A percentile compares a stretch with the other conserved stretches of the same genome.
phyloP scores from a whole-genome alignment of 2,888 invertebrate species.

The Platerodrilus igneus region DNA sequence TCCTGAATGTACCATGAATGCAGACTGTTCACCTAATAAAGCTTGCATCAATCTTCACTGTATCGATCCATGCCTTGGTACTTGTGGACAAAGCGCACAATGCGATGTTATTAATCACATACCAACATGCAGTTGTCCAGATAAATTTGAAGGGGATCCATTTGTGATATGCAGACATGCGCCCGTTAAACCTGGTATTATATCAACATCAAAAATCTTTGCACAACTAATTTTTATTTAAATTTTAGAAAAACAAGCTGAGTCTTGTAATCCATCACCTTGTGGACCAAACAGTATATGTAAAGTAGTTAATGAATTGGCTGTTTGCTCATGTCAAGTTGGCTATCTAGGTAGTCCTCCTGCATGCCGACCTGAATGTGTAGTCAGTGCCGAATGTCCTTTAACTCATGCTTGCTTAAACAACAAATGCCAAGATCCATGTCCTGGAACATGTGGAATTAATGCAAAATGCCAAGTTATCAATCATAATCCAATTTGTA shows the following conservation, averaged over 20 bases:
- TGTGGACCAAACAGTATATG: slow-evolving; percentile 64
- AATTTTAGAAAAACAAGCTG: slow-evolving; percentile 6
- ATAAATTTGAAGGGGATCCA: slow-evolving; percentile 72
- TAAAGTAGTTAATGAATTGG: slow-evolving; percentile 58
- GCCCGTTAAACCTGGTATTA: slow-evolving; percentile 5
- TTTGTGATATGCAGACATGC: slow-evolving; percentile 54
- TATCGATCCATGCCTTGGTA: slow-evolving; percentile 71
- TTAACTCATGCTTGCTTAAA: slow-evolving; percentile 63
- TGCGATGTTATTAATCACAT: slow-evolving; percentile 80
- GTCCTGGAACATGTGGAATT: slow-evolving; percentile 63
- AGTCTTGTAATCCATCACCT: slow-evolving; percentile 62
- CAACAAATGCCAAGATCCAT: slow-evolving; percentile 66
- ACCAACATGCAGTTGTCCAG: slow-evolving; percentile 73
- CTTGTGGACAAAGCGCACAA: slow-evolving; percentile 73
- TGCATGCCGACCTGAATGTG: slow-evolving; percentile 65
- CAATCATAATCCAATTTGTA: slow-evolving; percentile 69
- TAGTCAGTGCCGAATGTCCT: slow-evolving; percentile 64
- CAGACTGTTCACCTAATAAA: slow-evolving; percentile 70
- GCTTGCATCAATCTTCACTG: slow-evolving; percentile 76
- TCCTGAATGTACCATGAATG: slow-evolving; percentile 76
- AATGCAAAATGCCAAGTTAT: slow-evolving; percentile 67
- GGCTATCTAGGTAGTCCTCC: slow-evolving; percentile 62
- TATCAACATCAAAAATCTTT: too few species aligned
- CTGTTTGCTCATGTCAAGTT: slow-evolving; percentile 64
- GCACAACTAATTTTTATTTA: too few species aligned